phyloP scores from a whole-genome alignment of 2,888 invertebrate species.

The Dryobotodes eremita region DNA sequence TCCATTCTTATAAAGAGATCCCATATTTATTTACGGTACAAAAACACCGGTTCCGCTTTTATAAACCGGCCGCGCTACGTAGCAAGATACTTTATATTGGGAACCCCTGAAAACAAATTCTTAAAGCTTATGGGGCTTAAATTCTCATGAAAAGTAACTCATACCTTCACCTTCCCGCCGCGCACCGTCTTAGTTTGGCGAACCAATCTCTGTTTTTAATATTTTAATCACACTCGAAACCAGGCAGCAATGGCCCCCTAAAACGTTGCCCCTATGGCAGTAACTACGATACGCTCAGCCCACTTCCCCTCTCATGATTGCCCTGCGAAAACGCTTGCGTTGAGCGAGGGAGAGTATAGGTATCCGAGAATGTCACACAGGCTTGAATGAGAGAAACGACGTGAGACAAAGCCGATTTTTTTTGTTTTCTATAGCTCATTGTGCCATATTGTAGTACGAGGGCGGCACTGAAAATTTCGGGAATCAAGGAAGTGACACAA shows the following conservation, averaged over 20 bases:
- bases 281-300: neutral
- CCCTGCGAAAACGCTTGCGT: neutral
- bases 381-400: neutral
- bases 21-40: neutral
- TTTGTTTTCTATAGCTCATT: too few relatives aligned
- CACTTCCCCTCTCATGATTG: neutral
- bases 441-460: too few relatives aligned
- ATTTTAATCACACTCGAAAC: neutral
- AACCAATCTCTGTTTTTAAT: neutral
- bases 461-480: too few relatives aligned
- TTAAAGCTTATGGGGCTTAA: too few relatives aligned
- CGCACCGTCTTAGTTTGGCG: neutral
- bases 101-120: neutral
- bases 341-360: neutral
- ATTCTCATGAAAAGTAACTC: neutral
- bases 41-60: neutral
- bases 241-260: neutral
- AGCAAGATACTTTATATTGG: neutral
- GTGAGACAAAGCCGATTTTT: too few relatives aligned
- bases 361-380: neutral
- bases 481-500: too few relatives aligned
- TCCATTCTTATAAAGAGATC: neutral
- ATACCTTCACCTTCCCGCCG: too few relatives aligned
- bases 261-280: too few relatives aligned
- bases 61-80: neutral